Percentiles rank a stretch among this genome's conserved stretches.
Conservation (phyloP, 30 jellyfish, hydroid and myxozoan genomes). For the Turritopsis dohrnii region DNA sequence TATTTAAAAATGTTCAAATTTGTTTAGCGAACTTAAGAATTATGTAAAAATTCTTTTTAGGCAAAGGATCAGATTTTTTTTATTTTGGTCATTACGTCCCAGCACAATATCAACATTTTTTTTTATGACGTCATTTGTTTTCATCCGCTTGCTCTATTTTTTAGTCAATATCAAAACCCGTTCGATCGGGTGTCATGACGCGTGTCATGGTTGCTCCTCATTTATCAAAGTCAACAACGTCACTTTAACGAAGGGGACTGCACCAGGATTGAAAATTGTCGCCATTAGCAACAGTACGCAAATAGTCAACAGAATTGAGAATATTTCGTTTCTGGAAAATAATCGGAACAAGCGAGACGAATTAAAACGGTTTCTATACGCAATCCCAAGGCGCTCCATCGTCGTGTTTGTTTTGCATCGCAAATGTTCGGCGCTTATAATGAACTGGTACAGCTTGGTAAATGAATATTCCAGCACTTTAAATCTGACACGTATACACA, state of each 20-base stretch:
- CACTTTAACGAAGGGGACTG: background rate
- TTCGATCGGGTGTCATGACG: background rate
- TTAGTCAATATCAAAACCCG: background rate
- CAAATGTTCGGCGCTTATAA: background rate
- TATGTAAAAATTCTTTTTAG: too few relatives aligned
- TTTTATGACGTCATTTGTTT: too few relatives aligned
- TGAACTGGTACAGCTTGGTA: background rate
- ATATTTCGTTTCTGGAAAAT: background rate
- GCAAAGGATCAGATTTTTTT: too few relatives aligned
- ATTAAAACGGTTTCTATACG: background rate
- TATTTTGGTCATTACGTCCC: too few relatives aligned
- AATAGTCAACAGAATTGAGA: background rate
- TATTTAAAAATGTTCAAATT: too few relatives aligned
- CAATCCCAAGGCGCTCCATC: background rate
- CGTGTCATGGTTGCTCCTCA: background rate
- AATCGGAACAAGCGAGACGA: background rate
- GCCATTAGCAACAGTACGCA: background rate
- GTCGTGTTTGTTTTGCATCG: background rate
- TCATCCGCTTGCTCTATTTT: too few relatives aligned
- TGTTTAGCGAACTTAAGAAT: too few relatives aligned
- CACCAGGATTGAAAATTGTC: background rate
- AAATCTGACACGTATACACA: background rate
- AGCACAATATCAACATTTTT: too few relatives aligned
- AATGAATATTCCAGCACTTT: background rate
- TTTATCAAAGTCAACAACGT: background rate